Evolutionary conservation across 2,888 invertebrate genomes (phyloP).

Genomic region (Drosophila falleni): DNA sequence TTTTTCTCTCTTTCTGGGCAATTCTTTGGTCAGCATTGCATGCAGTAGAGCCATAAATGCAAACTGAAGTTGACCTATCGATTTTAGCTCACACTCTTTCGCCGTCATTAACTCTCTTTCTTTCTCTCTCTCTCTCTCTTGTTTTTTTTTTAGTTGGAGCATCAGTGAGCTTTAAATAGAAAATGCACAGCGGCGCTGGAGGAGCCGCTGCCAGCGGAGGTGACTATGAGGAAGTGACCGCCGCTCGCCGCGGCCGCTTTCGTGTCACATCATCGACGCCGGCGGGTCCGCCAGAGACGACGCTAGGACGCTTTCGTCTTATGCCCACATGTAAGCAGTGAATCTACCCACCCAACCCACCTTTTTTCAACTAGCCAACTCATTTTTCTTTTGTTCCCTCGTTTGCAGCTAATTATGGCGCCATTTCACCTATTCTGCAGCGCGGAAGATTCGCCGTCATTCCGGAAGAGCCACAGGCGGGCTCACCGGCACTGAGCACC

Average conservation of each 20-base stretch:
- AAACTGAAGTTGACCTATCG: conserved; percentile 56
- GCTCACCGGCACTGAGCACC: conserved; percentile 83
- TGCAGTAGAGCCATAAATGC: conserved; percentile 21
- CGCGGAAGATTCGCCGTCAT: conserved; percentile 86
- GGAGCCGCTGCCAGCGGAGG: conserved; percentile 72
- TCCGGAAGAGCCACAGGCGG: conserved; percentile 86
- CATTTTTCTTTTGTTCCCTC: conserved; percentile 5
- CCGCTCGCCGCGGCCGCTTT: conserved; percentile 86
- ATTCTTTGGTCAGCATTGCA: conserved; percentile 24
- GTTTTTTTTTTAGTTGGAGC: conserved; percentile 7
- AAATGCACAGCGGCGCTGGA: conserved; percentile 67
- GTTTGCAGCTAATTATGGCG: conserved; percentile 84
- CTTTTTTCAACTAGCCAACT: not conserved
- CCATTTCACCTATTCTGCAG: conserved; percentile 85
- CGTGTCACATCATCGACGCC: conserved; percentile 86
- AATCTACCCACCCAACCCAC: not conserved
- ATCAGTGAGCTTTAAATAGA: conserved; percentile 31
- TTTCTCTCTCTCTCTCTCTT: conserved; percentile 23
- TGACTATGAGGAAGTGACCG: conserved; percentile 84
- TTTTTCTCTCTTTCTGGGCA: not conserved
- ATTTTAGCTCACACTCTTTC: conserved; percentile 35
- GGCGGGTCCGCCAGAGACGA: conserved; percentile 85
- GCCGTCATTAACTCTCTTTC: conserved; percentile 3
- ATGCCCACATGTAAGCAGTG: conserved; percentile 84
- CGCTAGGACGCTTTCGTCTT: conserved; percentile 85